A percentile compares a stretch with the other conserved stretches of the same genome.
Evolutionary conservation across 1,140 invertebrate species (phyloP).

Genomic region (Drosophila mayri): DNA sequence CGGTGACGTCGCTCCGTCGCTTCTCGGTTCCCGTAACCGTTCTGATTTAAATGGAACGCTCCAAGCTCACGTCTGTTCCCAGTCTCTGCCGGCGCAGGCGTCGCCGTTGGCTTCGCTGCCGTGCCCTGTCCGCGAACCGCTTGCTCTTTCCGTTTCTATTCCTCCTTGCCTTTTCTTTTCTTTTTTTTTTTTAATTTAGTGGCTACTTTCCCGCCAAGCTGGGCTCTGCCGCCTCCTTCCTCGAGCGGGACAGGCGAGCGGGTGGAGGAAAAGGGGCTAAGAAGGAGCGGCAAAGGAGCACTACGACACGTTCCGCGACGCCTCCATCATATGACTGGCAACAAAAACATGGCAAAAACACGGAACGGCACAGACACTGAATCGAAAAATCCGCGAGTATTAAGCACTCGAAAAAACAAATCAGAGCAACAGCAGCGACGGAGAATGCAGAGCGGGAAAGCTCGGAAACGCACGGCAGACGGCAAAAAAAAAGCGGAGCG

Average conservation of each 20-base stretch:
- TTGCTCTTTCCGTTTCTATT: slow-evolving; percentile 18
- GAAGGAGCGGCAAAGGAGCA: slow-evolving; percentile 21
- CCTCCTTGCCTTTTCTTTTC: slow-evolving; percentile 3
- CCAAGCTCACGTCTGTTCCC: slow-evolving; percentile 73
- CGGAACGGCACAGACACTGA: slow-evolving; percentile 12
- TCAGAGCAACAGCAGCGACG: slow-evolving; percentile 3
- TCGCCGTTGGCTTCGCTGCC: slow-evolving; percentile 27
- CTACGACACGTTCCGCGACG: slow-evolving; percentile 43
- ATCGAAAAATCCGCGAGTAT: slow-evolving; percentile 22
- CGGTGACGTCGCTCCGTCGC: slow-evolving; percentile 45
- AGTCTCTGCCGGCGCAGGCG: slow-evolving; percentile 42
- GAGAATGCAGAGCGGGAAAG: slow-evolving; percentile 28
- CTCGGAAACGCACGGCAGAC: slow-evolving; percentile 20
- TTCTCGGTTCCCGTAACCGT: slow-evolving; percentile 49
- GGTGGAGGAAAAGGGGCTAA: too few species aligned
- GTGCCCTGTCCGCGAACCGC: slow-evolving; percentile 27
- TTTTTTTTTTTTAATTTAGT: too few species aligned
- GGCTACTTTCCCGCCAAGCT: slow-evolving; percentile 8
- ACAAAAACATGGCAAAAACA: slow-evolving; percentile 26
- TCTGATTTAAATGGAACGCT: slow-evolving; percentile 76
- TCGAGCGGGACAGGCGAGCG: neutral
- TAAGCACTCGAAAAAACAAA: slow-evolving; percentile 23
- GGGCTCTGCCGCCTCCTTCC: slow-evolving; percentile 1
- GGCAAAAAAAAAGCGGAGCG: neutral
- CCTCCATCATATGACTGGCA: slow-evolving; percentile 64